Percentiles rank a stretch among this genome's conserved stretches.
These are phyloP conservation scores for Gibbula magus DNA, from an alignment of 2,888 invertebrate species.

Conservation along the genomic window DNA sequence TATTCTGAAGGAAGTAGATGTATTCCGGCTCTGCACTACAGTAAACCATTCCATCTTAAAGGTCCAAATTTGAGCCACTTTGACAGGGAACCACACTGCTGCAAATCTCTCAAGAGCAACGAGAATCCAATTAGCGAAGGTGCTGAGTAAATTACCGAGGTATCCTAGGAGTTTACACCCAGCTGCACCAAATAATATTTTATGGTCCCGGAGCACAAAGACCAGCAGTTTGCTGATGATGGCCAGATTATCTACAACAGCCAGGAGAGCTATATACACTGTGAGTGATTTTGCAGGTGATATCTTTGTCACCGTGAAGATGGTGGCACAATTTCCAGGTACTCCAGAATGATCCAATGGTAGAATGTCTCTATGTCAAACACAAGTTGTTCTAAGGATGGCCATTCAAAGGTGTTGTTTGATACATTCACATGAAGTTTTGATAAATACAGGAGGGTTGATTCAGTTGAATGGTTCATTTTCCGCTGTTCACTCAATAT, in stretches of 20 bases:
- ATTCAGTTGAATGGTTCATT: no score
- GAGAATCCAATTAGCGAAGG: slow-evolving; percentile 43
- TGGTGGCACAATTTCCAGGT: slow-evolving; percentile 35
- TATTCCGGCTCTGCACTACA: background rate
- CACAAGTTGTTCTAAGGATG: no score
- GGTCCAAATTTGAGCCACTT: slow-evolving; percentile 9
- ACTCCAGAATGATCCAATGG: slow-evolving; percentile 40
- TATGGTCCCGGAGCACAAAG: slow-evolving; percentile 26
- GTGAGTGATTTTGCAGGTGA: slow-evolving; percentile 31
- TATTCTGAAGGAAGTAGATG: background rate
- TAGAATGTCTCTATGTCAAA: slow-evolving; percentile 30
- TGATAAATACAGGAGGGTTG: no score
- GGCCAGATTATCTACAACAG: slow-evolving; percentile 37
- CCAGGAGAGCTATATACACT: slow-evolving; percentile 35
- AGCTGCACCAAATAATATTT: slow-evolving; percentile 15
- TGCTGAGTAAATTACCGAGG: slow-evolving; percentile 26
- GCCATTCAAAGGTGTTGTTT: no score
- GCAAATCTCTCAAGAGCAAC: slow-evolving; percentile 35
- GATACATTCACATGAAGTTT: no score
- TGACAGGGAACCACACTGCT: slow-evolving; percentile 24
- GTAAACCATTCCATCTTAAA: slow-evolving; percentile 2
- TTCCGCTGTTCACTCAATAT: no score
- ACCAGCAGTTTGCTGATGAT: slow-evolving; percentile 33
- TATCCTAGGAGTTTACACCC: slow-evolving; percentile 34
- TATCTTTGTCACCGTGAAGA: slow-evolving; percentile 37